A percentile compares a stretch with the other conserved stretches of the same genome.
These are phyloP conservation scores for Pseudonaja textilis DNA, from an alignment of 2,113 vertebrate genomes.

Conservation along the genomic window DNA sequence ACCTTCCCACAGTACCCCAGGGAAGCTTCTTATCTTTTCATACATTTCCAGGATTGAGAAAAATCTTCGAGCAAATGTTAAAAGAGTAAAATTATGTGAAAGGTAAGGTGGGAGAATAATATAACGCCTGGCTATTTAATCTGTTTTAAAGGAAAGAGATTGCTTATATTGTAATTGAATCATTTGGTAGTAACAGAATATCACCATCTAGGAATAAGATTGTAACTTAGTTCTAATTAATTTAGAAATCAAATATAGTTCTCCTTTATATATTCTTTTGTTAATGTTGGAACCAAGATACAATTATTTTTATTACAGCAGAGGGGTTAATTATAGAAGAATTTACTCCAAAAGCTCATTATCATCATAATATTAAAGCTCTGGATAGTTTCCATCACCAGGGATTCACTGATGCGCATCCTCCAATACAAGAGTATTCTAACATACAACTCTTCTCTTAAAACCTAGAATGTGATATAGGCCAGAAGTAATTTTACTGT, in stretches of 20 bases:
- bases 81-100: not conserved
- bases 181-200: not conserved
- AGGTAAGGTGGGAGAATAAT: not conserved
- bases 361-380: not conserved
- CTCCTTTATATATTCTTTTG: not conserved
- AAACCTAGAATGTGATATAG: not conserved
- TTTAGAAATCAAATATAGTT: not conserved
- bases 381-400: not conserved
- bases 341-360: not conserved
- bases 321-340: not conserved
- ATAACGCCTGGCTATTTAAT: not conserved
- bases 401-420: not conserved
- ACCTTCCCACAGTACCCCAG: not conserved
- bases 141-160: not conserved
- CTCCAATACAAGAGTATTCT: not conserved
- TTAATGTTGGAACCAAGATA: not conserved
- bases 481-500: not conserved
- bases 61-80: not conserved
- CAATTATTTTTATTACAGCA: not conserved
- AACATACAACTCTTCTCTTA: not conserved
- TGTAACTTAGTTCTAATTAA: not conserved
- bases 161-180: not conserved
- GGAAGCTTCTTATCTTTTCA: not conserved
- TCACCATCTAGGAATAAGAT: not conserved
- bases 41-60: not conserved